Evolutionary conservation across 2,113 vertebrate species (phyloP), one percentile per base, ranked within the genome.

Genomic region (Podocnemis expansa): DNA sequence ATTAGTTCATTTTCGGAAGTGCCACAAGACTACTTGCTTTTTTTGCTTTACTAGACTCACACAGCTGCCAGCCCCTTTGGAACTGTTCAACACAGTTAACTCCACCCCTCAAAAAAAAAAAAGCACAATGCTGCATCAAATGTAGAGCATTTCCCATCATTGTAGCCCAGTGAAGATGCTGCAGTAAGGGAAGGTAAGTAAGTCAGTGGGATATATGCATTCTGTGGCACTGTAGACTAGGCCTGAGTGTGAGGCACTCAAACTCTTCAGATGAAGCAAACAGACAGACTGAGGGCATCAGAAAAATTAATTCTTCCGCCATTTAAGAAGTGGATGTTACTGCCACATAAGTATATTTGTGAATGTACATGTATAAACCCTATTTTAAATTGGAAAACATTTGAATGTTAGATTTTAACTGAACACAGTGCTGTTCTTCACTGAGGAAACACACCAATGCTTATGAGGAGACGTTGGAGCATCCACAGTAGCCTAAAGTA

Each of bases 401-500:
- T 89, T 60, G 93, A 92, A 87, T 22, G 25, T 76, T 97, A 86
- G 38, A 55, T 19, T 95, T 88, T 47, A 82, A 93, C 92, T 87
- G 87, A 80, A 81, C 88, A 93, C 60, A 85, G 70, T 63, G 75
- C 3, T 70, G 54, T 67, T 96, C 91, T 94, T 81, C 94, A 89
- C n/a, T 60, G 82, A 54, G 91, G 92, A 38, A 93, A 93, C 87
- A 97, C 94, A 76, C 54, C 55, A 82, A 73, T 29, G 79, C 92
- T 96, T 93, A 89, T 88, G 91, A 86, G 95, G 96, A 95, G 93
- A 89, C 95, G 89, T 95, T 90, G 89, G 92, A 89, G 94, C 93
- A 2, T 82, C 93, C 83, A 90, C 84, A 89, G 91, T 87, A 97
- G 96, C 93, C 87, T 80, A 80, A 78, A 91, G 93, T 94, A 97